Evolutionary conservation across 2,113 vertebrate species (phyloP).

Genomic region (Prolemur simus): DNA sequence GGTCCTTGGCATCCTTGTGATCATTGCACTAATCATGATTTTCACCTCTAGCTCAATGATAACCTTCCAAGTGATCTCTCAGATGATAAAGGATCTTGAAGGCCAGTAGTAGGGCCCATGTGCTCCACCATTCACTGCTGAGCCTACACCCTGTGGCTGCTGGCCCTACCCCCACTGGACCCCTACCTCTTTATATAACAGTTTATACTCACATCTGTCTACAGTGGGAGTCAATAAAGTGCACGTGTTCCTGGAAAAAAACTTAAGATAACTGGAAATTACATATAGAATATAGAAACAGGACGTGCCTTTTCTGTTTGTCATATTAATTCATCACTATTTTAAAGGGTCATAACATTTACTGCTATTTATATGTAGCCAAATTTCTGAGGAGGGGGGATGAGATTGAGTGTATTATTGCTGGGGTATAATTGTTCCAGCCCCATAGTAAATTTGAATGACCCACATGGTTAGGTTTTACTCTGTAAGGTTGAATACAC

Average conservation of each 20-base stretch:
- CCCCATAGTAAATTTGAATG: neutral
- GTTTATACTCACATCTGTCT: neutral
- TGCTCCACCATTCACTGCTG: neutral
- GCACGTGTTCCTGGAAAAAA: neutral
- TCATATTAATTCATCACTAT: neutral
- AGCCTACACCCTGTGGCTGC: neutral
- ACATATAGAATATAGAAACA: neutral
- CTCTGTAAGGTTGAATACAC: neutral
- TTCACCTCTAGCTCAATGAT: neutral
- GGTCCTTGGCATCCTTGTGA: constrained; percentile 82
- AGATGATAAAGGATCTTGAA: neutral
- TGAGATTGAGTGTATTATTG: neutral
- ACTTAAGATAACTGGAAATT: neutral
- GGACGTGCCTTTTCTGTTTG: neutral
- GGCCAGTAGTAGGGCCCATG: neutral
- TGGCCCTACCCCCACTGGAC: neutral
- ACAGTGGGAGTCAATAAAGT: neutral
- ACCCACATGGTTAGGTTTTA: neutral
- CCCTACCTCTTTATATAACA: neutral
- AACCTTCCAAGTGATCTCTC: neutral
- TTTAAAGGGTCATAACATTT: neutral
- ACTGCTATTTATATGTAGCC: neutral
- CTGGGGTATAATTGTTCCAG: neutral
- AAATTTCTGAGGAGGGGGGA: neutral
- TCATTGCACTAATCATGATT: constrained; percentile 67